Evolutionary conservation across 2,888 invertebrate species (phyloP).

Genomic region (Ornithoptera priamus): DNA sequence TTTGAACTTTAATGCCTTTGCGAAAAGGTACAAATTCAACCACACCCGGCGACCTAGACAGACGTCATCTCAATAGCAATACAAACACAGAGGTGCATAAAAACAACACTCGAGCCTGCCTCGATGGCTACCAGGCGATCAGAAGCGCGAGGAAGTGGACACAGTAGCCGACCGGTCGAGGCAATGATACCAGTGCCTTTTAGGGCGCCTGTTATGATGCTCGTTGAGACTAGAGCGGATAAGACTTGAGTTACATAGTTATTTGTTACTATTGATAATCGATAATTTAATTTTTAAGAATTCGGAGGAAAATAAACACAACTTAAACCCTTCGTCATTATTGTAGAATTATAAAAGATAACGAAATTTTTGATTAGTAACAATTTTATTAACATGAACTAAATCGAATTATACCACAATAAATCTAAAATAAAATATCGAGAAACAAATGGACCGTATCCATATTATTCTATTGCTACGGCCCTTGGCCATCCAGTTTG

Average conservation of each 20-base stretch:
- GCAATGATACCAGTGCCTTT: slow-evolving; percentile 76
- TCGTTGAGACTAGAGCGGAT: slow-evolving; percentile 57
- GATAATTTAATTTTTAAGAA: too few relatives aligned
- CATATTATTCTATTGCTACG: slow-evolving; percentile 42
- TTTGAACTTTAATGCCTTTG: slow-evolving; percentile 8
- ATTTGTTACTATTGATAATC: too few relatives aligned
- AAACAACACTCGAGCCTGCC: slow-evolving; percentile 59
- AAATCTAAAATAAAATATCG: too few relatives aligned
- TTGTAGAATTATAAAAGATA: too few relatives aligned
- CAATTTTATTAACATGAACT: too few relatives aligned
- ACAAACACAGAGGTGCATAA: slow-evolving; percentile 67
- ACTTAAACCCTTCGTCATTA: too few relatives aligned
- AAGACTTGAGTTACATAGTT: slow-evolving; percentile 34
- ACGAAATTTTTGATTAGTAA: too few relatives aligned
- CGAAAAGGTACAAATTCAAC: slow-evolving; percentile 20
- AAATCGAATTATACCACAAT: too few relatives aligned
- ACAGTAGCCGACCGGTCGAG: slow-evolving; percentile 64
- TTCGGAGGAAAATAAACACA: too few relatives aligned
- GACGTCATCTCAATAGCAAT: slow-evolving; percentile 63
- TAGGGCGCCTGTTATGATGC: slow-evolving; percentile 72
- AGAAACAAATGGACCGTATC: slow-evolving; percentile 41
- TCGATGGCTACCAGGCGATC: slow-evolving; percentile 64
- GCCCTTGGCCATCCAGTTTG: slow-evolving; percentile 73
- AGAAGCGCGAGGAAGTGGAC: slow-evolving; percentile 56
- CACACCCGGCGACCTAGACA: slow-evolving; percentile 27